Conservation (phyloP, 92 coral and sea anemone species). For the Diadumene lineata region DNA sequence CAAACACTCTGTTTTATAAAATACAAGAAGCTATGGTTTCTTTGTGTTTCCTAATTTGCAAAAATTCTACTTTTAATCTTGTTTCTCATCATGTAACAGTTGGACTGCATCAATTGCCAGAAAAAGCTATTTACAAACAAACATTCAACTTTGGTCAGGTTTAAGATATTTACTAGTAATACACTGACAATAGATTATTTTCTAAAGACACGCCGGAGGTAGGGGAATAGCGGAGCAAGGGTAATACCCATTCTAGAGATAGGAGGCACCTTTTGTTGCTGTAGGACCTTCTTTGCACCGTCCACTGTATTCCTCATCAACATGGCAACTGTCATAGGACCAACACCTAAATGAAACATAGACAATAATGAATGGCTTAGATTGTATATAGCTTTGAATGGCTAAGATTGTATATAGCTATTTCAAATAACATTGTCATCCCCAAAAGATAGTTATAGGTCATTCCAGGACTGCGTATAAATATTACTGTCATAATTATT, state of each 20-base stretch:
- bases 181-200: conserved; percentile 23
- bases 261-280: conserved; percentile 89
- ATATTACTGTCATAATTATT: too few species aligned
- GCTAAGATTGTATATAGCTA: neutral
- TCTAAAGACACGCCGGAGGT: conserved; percentile 69
- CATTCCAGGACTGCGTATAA: too few species aligned
- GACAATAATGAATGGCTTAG: neutral
- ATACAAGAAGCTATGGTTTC: too few species aligned
- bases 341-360: conserved; percentile 85
- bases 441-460: too few species aligned
- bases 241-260: conserved; percentile 91
- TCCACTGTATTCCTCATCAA: conserved; percentile 98
- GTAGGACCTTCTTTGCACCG: conserved; percentile 87
- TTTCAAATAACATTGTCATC: too few species aligned
- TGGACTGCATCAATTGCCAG: too few species aligned
- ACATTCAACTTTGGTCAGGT: neutral
- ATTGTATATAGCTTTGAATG: neutral
- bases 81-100: too few species aligned
- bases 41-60: too few species aligned
- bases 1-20: too few species aligned
- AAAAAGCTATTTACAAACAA: too few species aligned
- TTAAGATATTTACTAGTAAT: neutral
- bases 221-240: conserved; percentile 82
- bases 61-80: too few species aligned
- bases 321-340: conserved; percentile 99